These are phyloP conservation scores for Brienomyrus brachyistius DNA, from an alignment of 2,113 vertebrate species.

Conservation along the genomic window DNA sequence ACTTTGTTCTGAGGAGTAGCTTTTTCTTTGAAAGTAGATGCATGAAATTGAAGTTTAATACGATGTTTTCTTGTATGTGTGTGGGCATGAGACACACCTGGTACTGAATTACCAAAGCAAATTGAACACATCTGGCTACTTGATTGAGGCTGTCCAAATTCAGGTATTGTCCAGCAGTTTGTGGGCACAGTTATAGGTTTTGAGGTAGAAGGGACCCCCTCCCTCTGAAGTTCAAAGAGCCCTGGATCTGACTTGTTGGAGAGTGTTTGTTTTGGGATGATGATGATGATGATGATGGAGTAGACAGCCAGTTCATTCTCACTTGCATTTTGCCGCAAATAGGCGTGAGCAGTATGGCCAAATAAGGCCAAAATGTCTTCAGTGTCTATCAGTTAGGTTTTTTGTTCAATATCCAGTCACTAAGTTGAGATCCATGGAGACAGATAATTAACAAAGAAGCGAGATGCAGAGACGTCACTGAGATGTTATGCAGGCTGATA, in stretches of 20 bases:
- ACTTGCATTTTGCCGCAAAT: background rate
- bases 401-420: background rate
- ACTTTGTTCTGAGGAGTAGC: background rate
- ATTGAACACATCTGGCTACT: background rate
- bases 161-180: background rate
- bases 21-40: background rate
- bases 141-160: background rate
- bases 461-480: background rate
- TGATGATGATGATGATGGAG: background rate
- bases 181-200: background rate
- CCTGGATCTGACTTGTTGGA: background rate
- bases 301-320: background rate
- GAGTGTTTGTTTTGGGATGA: background rate
- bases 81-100: background rate
- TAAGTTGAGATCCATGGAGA: background rate
- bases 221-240: background rate
- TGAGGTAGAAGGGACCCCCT: background rate
- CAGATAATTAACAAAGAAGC: background rate
- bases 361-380: background rate
- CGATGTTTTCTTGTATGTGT: background rate
- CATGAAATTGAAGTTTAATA: background rate
- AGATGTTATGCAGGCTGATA: background rate
- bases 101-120: background rate
- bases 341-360: no score
- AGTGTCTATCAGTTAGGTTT: background rate